Conservation (phyloP, 2,888 invertebrate species). For the Cryptus armator region DNA sequence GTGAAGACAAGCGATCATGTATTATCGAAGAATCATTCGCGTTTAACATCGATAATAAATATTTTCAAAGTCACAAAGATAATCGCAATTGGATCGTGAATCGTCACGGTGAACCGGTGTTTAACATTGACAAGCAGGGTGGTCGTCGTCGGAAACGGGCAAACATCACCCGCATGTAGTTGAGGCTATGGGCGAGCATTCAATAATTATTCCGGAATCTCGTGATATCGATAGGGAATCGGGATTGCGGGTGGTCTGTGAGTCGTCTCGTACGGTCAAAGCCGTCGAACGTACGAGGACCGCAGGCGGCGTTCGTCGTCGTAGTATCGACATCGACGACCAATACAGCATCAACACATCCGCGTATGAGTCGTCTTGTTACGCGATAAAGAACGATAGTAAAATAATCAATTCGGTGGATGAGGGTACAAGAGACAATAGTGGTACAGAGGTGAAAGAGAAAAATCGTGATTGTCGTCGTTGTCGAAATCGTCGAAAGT, state of each 20-base stretch:
- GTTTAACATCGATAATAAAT: background rate
- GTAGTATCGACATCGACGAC: conserved; percentile 13
- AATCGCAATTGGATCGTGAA: background rate
- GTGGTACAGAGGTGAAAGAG: background rate
- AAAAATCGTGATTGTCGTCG: background rate
- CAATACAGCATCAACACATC: background rate
- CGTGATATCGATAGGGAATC: conserved; percentile 71
- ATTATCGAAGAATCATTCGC: background rate
- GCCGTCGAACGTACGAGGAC: conserved; percentile 38
- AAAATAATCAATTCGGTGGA: background rate
- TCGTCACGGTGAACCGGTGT: background rate
- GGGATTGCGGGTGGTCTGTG: conserved; percentile 57
- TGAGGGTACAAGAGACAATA: background rate
- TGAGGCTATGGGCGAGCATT: conserved; percentile 83
- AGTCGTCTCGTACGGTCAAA: conserved; percentile 41
- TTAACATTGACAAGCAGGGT: background rate
- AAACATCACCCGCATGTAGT: conserved; percentile 73
- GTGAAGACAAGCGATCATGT: background rate
- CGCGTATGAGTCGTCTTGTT: conserved; percentile 1
- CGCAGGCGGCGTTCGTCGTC: conserved; percentile 57
- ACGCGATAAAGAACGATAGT: background rate
- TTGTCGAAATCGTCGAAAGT: background rate
- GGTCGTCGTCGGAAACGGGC: conserved; percentile 17
- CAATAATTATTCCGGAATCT: conserved; percentile 77
- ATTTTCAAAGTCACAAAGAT: background rate